Conservation (phyloP, 2,797 vertebrate genomes). For the Bryconaethiops microstoma region DNA sequence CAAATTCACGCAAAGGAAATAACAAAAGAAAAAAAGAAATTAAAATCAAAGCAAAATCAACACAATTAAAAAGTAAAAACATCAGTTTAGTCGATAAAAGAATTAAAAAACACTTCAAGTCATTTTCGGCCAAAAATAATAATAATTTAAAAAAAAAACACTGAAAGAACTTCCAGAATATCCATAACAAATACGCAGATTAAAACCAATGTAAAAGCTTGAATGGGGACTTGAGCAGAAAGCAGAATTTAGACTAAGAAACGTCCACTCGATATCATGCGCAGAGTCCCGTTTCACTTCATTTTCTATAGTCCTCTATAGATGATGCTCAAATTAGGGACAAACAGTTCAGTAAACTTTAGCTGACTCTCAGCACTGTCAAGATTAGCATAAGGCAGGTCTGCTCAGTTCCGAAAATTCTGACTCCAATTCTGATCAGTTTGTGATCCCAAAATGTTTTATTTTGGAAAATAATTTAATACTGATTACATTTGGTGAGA, state of each 20-base stretch:
- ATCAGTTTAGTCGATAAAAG: too few relatives aligned
- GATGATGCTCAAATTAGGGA: not conserved
- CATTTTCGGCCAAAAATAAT: not conserved
- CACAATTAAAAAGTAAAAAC: not conserved
- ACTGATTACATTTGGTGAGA: too few relatives aligned
- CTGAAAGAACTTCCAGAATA: not conserved
- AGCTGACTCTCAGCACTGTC: too few relatives aligned
- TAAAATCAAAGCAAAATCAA: not conserved
- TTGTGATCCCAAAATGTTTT: too few relatives aligned
- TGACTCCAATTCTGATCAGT: too few relatives aligned
- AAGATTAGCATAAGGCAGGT: too few relatives aligned
- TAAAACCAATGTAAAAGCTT: not conserved
- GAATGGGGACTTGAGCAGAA: not conserved
- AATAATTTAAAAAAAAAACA: too few relatives aligned
- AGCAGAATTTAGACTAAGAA: not conserved
- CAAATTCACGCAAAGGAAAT: conserved; percentile 34
- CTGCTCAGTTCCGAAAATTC: not conserved
- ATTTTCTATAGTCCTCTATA: not conserved
- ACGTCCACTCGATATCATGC: conserved; percentile 2
- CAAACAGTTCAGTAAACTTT: not conserved
- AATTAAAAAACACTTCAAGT: not conserved
- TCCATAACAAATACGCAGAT: not conserved
- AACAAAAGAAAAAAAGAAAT: not conserved
- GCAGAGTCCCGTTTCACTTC: not conserved
- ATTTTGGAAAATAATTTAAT: too few relatives aligned